Conservation (phyloP, 2,113 vertebrate species). For the Clarias batrachus region DNA sequence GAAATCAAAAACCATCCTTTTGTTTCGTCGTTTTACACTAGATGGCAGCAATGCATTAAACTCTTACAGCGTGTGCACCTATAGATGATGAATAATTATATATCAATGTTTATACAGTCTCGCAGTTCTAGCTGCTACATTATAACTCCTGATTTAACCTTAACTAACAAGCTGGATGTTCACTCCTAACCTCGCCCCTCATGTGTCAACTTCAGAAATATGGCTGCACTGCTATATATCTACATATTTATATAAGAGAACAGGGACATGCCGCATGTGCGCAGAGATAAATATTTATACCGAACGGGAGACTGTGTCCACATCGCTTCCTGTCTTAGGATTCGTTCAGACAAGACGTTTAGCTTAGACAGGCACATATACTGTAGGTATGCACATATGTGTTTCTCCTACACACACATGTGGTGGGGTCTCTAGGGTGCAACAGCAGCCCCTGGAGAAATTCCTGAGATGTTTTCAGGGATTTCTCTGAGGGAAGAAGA, state of each 20-base stretch:
- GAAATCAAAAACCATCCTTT: background rate
- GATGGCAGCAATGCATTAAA: slow-evolving; percentile 22
- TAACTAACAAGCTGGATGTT: background rate
- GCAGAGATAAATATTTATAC: background rate
- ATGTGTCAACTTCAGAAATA: background rate
- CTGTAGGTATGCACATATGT: background rate
- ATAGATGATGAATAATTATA: background rate
- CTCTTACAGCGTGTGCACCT: background rate
- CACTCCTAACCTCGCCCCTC: background rate
- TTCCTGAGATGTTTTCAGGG: slow-evolving; percentile 66
- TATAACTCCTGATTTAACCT: background rate
- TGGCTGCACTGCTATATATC: background rate
- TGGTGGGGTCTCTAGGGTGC: slow-evolving; percentile 34
- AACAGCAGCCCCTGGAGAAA: slow-evolving; percentile 63
- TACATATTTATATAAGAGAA: background rate
- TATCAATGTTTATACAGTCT: background rate
- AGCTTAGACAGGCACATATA: background rate
- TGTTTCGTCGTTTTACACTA: background rate
- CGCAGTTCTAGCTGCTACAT: background rate
- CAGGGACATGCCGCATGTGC: background rate
- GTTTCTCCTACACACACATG: background rate
- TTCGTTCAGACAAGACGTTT: background rate
- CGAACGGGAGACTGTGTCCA: background rate
- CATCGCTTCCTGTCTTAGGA: background rate
- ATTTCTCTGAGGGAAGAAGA: slow-evolving; percentile 44